Evolutionary conservation across 2,113 vertebrate species (phyloP), one percentile per base, ranked within the genome.

Genomic region (Cynopterus brachyotis): DNA sequence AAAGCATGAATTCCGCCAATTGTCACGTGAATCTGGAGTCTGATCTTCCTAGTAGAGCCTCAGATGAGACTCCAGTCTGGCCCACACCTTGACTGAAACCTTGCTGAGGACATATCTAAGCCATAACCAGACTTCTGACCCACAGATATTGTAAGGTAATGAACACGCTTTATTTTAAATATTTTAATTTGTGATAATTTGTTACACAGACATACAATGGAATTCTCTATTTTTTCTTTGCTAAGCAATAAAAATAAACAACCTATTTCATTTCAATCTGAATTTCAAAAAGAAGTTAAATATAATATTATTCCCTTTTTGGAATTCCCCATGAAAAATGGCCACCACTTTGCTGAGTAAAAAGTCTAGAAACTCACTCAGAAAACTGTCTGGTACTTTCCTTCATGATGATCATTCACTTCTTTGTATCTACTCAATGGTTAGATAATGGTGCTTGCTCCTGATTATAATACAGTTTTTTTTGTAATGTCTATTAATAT

Each of bases 11-110:
- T 30, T 26, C 62, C 13, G 28, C 55, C 22, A 78, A 55, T 20
- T 42, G 35, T 4, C 9, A 13, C 0, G 0, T 2, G 5, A 12
- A 16, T 50, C 37, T 69, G 7, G 10, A 47, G 26, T 13, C 47
- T 76, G n/a, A 26, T 9, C 15, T 50, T 57, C 24, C 62, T n/a
- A 40, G 17, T 17, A 1, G 10, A 83, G 42, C 17, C 57, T 30
- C 37, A 72, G 15, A 9, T 9, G 28, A 93, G 40, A n/a, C 16
- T 50, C 22, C 53, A 66, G 26, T 3, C 26, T 26, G 30, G 64
- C 35, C 24, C 57, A 62, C 24, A 92, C 19, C 16, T 53, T 45
- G 11, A 70, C 8, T 57, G 9, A 22, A 37, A 35, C 62, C 47
- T 47, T 64, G 32, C 32, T 42, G 19, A 79, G 22, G 9, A 78